These are phyloP conservation scores for Pollenia amentaria DNA, from an alignment of 2,888 invertebrate genomes.

Conservation along the genomic window DNA sequence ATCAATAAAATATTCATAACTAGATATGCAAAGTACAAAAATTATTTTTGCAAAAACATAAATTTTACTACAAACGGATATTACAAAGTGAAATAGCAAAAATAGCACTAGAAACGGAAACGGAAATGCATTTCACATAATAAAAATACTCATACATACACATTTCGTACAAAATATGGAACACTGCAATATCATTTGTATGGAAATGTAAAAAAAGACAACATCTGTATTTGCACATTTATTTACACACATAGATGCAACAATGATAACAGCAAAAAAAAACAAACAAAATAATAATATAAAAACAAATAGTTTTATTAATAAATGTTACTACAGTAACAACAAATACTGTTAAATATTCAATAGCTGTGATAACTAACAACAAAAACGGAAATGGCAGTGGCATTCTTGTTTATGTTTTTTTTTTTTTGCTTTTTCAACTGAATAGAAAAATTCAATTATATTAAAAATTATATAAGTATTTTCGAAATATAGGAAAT, in stretches of 20 bases:
- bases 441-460: not conserved
- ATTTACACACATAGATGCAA: not conserved
- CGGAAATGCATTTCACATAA: slow-evolving; percentile 69
- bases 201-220: slow-evolving; percentile 3
- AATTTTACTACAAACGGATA: slow-evolving; percentile 65
- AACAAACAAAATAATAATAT: not conserved
- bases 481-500: no score
- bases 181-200: slow-evolving; percentile 14
- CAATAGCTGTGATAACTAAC: slow-evolving; percentile 26
- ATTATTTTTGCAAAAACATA: slow-evolving; percentile 27
- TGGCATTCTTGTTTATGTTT: not conserved
- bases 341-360: slow-evolving; percentile 42
- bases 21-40: slow-evolving; percentile 4
- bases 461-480: no score
- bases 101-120: slow-evolving; percentile 58
- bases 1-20: not conserved
- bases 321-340: slow-evolving; percentile 1
- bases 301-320: slow-evolving; percentile 4
- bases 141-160: slow-evolving; percentile 19
- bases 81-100: slow-evolving; percentile 63
- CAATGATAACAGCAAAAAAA: not conserved
- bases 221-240: not conserved
- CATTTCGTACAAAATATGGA: not conserved
- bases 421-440: not conserved
- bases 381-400: slow-evolving; percentile 24